Evolutionary conservation across 2,888 invertebrate species (phyloP).

Genomic region (Machimus rusticus): DNA sequence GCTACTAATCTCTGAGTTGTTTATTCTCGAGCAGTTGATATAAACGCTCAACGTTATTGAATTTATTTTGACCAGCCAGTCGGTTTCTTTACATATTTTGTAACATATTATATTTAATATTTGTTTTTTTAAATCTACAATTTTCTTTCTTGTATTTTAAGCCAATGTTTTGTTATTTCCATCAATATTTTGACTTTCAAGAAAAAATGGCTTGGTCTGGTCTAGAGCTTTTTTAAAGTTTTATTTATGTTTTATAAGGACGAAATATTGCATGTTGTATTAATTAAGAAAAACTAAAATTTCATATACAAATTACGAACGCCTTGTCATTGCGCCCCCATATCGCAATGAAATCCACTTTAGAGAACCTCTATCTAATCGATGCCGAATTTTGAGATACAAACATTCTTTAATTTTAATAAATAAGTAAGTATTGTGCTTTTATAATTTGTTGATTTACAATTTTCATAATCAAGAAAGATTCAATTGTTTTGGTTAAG

Average conservation of each 20-base stretch:
- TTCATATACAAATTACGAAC: no score
- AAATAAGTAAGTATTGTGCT: no score
- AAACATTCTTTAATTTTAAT: no score
- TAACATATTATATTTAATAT: background rate
- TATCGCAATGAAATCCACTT: no score
- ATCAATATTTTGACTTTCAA: background rate
- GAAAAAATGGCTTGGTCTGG: background rate
- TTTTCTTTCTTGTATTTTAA: background rate
- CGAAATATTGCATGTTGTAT: no score
- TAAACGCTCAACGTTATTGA: background rate
- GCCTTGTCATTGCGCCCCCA: no score
- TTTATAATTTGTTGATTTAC: no score
- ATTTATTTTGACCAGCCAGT: background rate
- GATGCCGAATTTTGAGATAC: no score
- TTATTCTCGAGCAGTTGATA: background rate
- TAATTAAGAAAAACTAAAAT: no score
- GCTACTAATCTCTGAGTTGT: background rate
- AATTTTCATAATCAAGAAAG: no score
- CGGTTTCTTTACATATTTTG: background rate
- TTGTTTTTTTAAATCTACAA: background rate
- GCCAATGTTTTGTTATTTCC: background rate
- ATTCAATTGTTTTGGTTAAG: background rate
- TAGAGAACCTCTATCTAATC: no score
- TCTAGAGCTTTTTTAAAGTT: background rate
- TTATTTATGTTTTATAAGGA: background rate